These are phyloP conservation scores for Antheraea assamensis DNA, from an alignment of 2,888 invertebrate species.

Conservation along the genomic window DNA sequence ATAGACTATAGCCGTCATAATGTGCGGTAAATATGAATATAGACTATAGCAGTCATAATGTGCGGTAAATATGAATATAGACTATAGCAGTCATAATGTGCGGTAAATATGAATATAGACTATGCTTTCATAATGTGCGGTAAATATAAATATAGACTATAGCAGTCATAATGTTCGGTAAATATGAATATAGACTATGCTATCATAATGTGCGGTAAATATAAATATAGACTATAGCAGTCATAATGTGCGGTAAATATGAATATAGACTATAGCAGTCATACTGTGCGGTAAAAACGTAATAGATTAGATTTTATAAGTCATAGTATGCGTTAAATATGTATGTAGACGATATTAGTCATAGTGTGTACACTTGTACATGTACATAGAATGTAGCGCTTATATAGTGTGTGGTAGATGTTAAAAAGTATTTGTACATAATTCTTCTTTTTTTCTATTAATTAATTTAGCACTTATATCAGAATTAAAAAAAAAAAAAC, in stretches of 20 bases:
- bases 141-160: no score
- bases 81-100: no score
- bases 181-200: no score
- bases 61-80: neutral
- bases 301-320: neutral
- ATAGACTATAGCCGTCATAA: slow-evolving; percentile 70
- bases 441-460: neutral
- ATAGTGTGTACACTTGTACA: slow-evolving; percentile 83
- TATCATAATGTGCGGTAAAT: no score
- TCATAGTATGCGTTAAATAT: neutral
- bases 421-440: neutral
- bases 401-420: neutral
- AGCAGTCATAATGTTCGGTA: no score
- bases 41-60: neutral
- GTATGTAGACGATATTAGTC: slow-evolving; percentile 30
- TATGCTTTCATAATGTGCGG: no score
- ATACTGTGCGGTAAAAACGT: slow-evolving; percentile 81
- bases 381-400: neutral
- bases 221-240: no score
- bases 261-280: no score
- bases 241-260: no score
- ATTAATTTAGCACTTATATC: neutral
- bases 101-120: no score
- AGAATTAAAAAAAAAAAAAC: no score
- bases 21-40: slow-evolving; percentile 62